Conservation (phyloP, 2,888 invertebrate genomes). For the Drosophila meridiana region DNA sequence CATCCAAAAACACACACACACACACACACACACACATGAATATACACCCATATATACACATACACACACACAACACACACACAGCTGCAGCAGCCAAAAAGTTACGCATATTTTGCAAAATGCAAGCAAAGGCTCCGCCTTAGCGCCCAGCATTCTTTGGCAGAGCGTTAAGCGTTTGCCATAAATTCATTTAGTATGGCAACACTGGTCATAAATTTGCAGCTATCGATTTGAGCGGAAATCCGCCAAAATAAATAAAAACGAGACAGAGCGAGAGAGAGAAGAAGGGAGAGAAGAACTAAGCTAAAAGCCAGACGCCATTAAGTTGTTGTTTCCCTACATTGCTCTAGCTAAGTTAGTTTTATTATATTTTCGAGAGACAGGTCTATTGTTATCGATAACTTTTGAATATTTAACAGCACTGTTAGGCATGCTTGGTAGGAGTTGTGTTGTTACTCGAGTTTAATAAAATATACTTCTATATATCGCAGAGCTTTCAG, state of each 20-base stretch:
- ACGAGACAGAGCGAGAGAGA: background rate
- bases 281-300: background rate
- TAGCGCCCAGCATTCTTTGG: background rate
- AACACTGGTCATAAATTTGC: constrained; percentile 71
- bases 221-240: constrained; percentile 70
- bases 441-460: too few relatives aligned
- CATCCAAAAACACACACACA: constrained; percentile 21
- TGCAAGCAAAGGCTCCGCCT: constrained; percentile 19
- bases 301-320: constrained; percentile 52
- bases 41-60: constrained; percentile 1
- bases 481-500: too few relatives aligned
- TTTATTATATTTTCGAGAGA: background rate
- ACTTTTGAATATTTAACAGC: too few relatives aligned
- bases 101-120: constrained; percentile 71
- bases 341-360: constrained; percentile 7
- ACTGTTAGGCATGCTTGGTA: too few relatives aligned
- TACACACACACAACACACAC: constrained; percentile 5
- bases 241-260: constrained; percentile 39
- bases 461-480: too few relatives aligned
- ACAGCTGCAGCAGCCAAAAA: constrained; percentile 16
- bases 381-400: background rate
- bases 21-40: constrained; percentile 14
- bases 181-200: constrained; percentile 79
- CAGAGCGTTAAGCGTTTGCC: constrained; percentile 63
- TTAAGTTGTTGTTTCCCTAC: constrained; percentile 52